These are phyloP conservation scores for Vombatus ursinus DNA, from an alignment of 2,113 vertebrate genomes.

Conservation along the genomic window DNA sequence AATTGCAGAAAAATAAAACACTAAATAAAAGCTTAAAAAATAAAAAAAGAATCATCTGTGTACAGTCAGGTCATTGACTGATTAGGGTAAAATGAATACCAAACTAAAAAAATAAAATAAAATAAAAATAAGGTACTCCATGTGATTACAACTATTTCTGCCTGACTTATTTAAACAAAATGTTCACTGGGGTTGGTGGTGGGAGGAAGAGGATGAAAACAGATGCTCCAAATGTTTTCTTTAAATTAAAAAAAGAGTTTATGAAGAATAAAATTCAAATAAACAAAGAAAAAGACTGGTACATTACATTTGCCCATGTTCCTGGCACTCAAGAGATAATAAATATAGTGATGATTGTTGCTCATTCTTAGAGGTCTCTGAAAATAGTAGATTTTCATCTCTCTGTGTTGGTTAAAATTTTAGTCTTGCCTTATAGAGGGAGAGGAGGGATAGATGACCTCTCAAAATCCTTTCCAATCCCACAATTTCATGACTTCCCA, in stretches of 20 bases:
- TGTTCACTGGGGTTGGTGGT: background rate
- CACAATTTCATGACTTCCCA: constrained; percentile 9
- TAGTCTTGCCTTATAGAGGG: background rate
- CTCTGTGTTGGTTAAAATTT: background rate
- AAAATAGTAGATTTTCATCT: background rate
- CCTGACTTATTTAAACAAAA: background rate
- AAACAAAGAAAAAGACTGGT: background rate
- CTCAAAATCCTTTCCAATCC: background rate
- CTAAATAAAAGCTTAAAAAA: too few species aligned
- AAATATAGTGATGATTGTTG: background rate
- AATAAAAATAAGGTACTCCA: background rate
- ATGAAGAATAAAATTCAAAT: background rate
- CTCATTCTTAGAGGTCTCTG: background rate
- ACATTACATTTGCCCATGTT: background rate
- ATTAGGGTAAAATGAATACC: background rate
- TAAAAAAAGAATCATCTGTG: too few species aligned
- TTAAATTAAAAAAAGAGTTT: background rate
- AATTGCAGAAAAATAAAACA: too few species aligned
- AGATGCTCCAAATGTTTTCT: background rate
- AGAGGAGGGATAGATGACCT: background rate
- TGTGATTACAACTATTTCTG: background rate
- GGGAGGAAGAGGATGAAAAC: background rate
- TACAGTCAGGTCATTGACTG: too few species aligned
- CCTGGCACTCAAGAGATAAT: constrained; percentile 8
- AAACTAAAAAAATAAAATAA: background rate